Conservation (phyloP, 1,140 invertebrate species). For the Lanistes nyassanus region DNA sequence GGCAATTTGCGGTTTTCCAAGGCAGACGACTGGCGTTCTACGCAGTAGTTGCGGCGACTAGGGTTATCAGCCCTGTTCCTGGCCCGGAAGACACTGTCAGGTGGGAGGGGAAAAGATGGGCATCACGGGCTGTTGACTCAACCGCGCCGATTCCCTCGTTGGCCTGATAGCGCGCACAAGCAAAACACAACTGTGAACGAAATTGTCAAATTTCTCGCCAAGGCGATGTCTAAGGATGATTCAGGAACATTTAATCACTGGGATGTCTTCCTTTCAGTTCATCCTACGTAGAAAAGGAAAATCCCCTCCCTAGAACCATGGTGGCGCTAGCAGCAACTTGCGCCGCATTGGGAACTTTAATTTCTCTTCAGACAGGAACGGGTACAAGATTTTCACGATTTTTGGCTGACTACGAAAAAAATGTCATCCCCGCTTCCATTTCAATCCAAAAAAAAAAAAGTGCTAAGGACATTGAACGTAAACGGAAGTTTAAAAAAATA, state of each 20-base stretch:
- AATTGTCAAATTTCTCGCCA: slow-evolving; percentile 8
- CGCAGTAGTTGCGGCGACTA: not conserved
- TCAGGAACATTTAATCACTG: not conserved
- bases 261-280: not conserved
- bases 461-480: too few relatives aligned
- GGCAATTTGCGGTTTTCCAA: too few relatives aligned
- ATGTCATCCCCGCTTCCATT: not conserved
- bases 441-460: not conserved
- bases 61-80: slow-evolving; percentile 4
- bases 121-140: slow-evolving; percentile 13
- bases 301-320: too few relatives aligned
- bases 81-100: slow-evolving; percentile 5
- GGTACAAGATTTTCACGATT: too few relatives aligned
- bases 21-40: not conserved
- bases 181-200: slow-evolving; percentile 13
- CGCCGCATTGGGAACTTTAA: not conserved
- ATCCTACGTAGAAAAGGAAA: not conserved
- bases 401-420: too few relatives aligned
- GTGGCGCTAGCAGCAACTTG: not conserved
- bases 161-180: not conserved
- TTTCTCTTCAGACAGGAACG: too few relatives aligned
- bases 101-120: slow-evolving; percentile 10
- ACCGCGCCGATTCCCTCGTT: slow-evolving; percentile 1
- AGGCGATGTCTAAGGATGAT: slow-evolving; percentile 1
- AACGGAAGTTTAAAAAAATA: too few relatives aligned